Base-by-base conservation (phyloP, 2,888 invertebrate species). In the Podotricha telesiphe region DNA sequence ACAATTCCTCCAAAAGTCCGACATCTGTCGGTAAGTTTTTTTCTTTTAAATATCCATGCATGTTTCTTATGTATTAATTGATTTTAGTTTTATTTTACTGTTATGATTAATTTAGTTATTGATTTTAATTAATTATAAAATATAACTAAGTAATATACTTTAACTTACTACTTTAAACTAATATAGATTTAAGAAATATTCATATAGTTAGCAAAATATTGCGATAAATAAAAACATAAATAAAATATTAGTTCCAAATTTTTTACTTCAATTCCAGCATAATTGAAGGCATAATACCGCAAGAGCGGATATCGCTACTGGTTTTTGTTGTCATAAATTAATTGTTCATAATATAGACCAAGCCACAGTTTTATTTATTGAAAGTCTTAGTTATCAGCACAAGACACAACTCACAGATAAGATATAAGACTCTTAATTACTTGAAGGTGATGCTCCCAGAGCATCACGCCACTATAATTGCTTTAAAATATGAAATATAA, bases 1-100 rank as follows among this genome's bases (percentile, higher is more conserved):
- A 93, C 72, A 93, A 93, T 58, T 91, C 93, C 22, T 94, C 94
- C 53, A 95, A 94, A 88, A 96, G 95, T 78, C 95, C 95, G 0
- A 95, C 95, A 7, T 95, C 95, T 59, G 95, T 94, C 13, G 93
- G 93, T 93, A 78, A 89, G 93, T 91, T 73, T 71, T n/a, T n/a
- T 48, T 34, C 1, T 48, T 34, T 15, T 28, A 20, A 19, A 47
- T 17, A 5, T 59, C 65, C 58, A 65, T 59, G 22, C 47, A 8
- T 58, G 13, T 42, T 42, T 42, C 42, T 13, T 42, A 42, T 42
- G 0, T 42, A 13, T 1, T 42, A 13, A 37, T 42, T 42, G 11
- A 42, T 42, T 42, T 42, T 37, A 37, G 42, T 42, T 11, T 13
- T 3, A 13, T 42, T 42, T 42, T 42, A 42, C 4, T 11, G 13